phyloP scores from a whole-genome alignment of 2,113 vertebrate species.

The Amblyopsis rosae region DNA sequence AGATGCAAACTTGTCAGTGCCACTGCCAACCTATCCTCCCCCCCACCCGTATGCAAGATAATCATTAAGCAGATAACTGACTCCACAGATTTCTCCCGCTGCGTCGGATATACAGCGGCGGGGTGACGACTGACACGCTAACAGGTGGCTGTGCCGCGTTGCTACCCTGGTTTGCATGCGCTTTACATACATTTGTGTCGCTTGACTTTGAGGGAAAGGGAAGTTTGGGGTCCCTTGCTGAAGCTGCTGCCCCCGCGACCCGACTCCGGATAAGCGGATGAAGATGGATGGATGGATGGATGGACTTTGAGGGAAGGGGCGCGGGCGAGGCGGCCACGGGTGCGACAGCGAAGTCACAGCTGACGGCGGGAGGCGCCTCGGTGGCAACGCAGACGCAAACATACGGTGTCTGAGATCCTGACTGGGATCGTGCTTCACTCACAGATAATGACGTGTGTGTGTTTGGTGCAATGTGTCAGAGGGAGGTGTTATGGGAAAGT shows the following conservation, averaged over 20 bases:
- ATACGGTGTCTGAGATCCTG: background rate
- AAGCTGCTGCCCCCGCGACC: too few relatives aligned
- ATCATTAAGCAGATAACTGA: conserved; percentile 3
- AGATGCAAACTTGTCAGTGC: conserved; percentile 6
- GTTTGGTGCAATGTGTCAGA: background rate
- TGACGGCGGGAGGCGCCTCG: background rate
- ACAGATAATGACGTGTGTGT: background rate
- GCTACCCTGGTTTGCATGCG: conserved; percentile 28
- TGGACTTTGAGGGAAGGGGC: conserved; percentile 41
- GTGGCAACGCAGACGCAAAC: background rate
- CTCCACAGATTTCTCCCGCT: conserved; percentile 12
- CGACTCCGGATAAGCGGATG: too few relatives aligned
- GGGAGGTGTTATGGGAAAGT: background rate
- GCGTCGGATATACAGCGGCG: background rate
- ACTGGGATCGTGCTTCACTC: background rate
- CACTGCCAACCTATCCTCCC: background rate
- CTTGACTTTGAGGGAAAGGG: conserved; percentile 45
- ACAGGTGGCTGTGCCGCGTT: conserved; percentile 37
- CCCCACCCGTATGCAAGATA: background rate
- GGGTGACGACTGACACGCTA: conserved; percentile 9
- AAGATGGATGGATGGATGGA: too few relatives aligned
- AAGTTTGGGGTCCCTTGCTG: too few relatives aligned
- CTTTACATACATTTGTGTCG: conserved; percentile 70
- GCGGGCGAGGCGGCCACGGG: background rate
- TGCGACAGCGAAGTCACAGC: background rate